Evolutionary conservation across 2,888 invertebrate genomes (phyloP).

Genomic region (Cryptocephalus moraei): DNA sequence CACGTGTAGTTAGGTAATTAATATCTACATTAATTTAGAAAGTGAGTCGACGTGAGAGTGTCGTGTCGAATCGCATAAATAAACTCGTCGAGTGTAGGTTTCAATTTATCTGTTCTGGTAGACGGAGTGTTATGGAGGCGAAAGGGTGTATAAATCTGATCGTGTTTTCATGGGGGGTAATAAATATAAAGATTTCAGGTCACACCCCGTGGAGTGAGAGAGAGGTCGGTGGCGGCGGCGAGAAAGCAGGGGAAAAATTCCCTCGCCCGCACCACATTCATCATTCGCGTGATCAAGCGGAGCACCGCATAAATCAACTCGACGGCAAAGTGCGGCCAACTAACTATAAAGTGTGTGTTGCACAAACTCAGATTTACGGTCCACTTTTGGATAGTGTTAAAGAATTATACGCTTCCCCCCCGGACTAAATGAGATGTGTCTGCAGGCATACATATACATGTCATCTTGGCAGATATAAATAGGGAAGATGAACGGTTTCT

Average conservation of each 20-base stretch:
- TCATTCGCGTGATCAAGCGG: background rate
- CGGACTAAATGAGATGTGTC: constrained; percentile 32
- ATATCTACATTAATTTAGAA: too few relatives aligned
- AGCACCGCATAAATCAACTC: background rate
- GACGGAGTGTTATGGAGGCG: too few relatives aligned
- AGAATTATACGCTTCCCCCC: constrained; percentile 38
- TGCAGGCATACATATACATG: constrained; percentile 35
- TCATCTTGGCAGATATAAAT: constrained; percentile 37
- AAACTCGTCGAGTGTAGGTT: too few relatives aligned
- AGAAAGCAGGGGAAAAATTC: background rate
- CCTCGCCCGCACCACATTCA: background rate
- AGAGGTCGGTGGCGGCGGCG: background rate
- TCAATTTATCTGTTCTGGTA: too few relatives aligned
- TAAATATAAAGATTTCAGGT: too few relatives aligned
- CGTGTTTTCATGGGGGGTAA: too few relatives aligned
- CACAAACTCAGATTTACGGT: constrained; percentile 36
- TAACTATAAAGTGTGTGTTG: constrained; percentile 23
- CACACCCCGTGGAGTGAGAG: too few relatives aligned
- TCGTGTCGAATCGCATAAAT: too few relatives aligned
- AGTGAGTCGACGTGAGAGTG: too few relatives aligned
- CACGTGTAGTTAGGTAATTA: too few relatives aligned
- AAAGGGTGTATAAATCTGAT: too few relatives aligned
- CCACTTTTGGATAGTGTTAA: constrained; percentile 41
- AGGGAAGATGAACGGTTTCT: constrained; percentile 34
- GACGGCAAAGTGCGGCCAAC: constrained; percentile 21